Evolutionary conservation across 2,797 vertebrate genomes (phyloP).

Genomic region (Poliocrania exsul): DNA sequence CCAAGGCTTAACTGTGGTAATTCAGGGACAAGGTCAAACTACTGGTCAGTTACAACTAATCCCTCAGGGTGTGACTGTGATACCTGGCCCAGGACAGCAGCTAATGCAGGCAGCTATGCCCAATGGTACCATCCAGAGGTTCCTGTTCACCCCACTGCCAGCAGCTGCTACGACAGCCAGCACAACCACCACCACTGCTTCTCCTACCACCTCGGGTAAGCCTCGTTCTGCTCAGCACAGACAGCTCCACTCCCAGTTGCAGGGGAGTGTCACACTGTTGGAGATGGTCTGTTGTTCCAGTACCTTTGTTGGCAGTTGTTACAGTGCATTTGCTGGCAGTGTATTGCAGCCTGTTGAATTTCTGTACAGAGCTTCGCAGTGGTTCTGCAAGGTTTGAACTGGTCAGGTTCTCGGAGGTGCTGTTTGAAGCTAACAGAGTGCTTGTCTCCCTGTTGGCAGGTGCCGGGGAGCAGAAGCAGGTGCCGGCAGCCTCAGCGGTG

Average conservation of each 20-base stretch:
- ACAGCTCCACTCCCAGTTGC: rapidly evolving
- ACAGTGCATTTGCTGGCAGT: neutral
- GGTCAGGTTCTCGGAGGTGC: rapidly evolving
- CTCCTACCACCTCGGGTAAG: slow-evolving; percentile 83
- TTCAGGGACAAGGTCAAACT: slow-evolving; percentile 97
- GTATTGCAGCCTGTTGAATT: neutral
- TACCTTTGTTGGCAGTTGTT: neutral
- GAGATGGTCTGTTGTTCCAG: neutral
- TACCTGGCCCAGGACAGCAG: slow-evolving; percentile 95
- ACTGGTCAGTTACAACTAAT: slow-evolving; percentile 95
- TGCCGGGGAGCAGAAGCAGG: slow-evolving; percentile 76
- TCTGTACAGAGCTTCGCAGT: neutral
- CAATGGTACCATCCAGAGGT: slow-evolving; percentile 94
- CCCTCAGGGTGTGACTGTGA: slow-evolving; percentile 92
- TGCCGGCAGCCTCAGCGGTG: slow-evolving; percentile 76
- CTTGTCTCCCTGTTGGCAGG: slow-evolving; percentile 50
- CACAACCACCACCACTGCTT: slow-evolving; percentile 79
- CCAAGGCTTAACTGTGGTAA: slow-evolving; percentile 94
- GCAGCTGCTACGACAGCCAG: slow-evolving; percentile 77
- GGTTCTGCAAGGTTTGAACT: neutral
- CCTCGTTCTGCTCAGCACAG: neutral
- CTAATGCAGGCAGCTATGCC: slow-evolving; percentile 97
- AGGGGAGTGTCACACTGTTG: neutral
- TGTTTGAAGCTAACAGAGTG: neutral
- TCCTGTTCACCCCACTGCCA: slow-evolving; percentile 92